Evolutionary conservation across 2,113 vertebrate genomes (phyloP), one percentile per base, ranked within the genome.

Genomic region (Tragelaphus buxtoni): DNA sequence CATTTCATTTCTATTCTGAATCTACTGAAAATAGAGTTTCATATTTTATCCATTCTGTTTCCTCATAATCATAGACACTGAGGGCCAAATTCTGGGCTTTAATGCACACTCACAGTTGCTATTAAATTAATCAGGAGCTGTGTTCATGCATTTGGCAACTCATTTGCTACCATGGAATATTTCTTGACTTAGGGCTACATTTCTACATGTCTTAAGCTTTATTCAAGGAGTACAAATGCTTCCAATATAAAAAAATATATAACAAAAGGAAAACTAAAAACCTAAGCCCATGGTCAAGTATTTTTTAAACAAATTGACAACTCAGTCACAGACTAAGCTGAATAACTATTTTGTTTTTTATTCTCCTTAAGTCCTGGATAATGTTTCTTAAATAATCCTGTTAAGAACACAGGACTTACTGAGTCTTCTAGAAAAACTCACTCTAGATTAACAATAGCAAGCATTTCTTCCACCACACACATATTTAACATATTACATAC

Each of bases 101-200:
- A 92, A 97, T 97, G 91, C 93, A 95, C 32, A 60, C 6, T 84
- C 96, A 96, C 90, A 92, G 56, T 92, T 72, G 51, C 80, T 90
- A 53, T 92, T 85, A 95, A 76, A 90, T 76, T 94, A 88, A 95
- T 92, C 80, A 92, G 80, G 51, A 92, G 26, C 56, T 92, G 80
- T 97, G 95, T 77, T 74, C 81, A 32, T 77, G 74, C 91, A 97
- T 97, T 96, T 90, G 81, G 94, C 84, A 90, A 58, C 20, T 24
- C 89, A 92, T 97, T 93, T 96, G 80, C 83, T 89, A 45, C 63
- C 79, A 9, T 30, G 42, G 63, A 96, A 60, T 80, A 83, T 60
- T 97, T 89, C n/a, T 88, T 63, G 91, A 91, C 49, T 76, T 92
- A 14, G 76, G 86, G 22, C 55, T 91, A 72, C 61, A 83, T 79